These are phyloP conservation scores for Zaprionus taronus DNA, from an alignment of 1,140 invertebrate genomes.

Conservation along the genomic window DNA sequence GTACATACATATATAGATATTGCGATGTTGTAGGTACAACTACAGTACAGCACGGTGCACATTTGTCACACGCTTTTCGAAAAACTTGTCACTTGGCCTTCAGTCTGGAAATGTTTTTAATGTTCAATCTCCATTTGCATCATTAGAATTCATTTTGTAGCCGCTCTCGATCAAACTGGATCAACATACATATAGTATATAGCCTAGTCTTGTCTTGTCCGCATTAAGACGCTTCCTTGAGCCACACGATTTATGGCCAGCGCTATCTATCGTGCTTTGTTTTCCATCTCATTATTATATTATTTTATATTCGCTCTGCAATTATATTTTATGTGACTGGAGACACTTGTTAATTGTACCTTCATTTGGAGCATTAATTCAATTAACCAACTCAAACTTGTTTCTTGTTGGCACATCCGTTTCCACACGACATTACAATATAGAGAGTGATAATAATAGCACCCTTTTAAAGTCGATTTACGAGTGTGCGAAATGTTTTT, in stretches of 20 bases:
- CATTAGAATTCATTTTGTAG: slow-evolving; percentile 34
- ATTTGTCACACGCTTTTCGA: slow-evolving; percentile 30
- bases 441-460: background rate
- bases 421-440: background rate
- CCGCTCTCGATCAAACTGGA: slow-evolving; percentile 13
- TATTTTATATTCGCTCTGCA: background rate
- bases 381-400: background rate
- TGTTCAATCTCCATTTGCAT: slow-evolving; percentile 29
- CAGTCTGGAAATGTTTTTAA: slow-evolving; percentile 22
- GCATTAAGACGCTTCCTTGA: background rate
- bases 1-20: background rate
- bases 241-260: background rate
- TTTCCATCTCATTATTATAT: slow-evolving; percentile 3
- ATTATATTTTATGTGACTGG: background rate
- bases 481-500: background rate
- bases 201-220: background rate
- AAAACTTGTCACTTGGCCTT: slow-evolving; percentile 28
- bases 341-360: background rate
- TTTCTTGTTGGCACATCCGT: background rate
- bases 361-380: background rate
- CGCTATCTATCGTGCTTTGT: background rate
- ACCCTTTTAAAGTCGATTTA: background rate
- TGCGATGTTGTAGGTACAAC: slow-evolving; percentile 2
- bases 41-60: background rate
- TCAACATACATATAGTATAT: background rate